Evolutionary conservation across 2,888 invertebrate species (phyloP).

Genomic region (Candidula unifasciata): DNA sequence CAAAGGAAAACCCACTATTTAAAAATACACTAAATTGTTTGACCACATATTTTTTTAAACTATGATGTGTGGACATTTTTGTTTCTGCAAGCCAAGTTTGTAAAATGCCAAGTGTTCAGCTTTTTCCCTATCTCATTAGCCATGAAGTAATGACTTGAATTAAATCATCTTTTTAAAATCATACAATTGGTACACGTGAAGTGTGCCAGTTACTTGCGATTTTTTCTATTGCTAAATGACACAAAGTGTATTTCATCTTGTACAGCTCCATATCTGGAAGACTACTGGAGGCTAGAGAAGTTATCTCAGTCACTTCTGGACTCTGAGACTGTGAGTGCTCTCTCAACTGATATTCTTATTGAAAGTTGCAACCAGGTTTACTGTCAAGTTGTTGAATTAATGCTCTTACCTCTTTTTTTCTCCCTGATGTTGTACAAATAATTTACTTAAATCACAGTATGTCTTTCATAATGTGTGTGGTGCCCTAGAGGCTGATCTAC

Average conservation of each 20-base stretch:
- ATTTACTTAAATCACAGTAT: no score
- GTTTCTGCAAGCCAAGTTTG: not conserved
- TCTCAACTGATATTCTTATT: not conserved
- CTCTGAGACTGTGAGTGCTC: slow-evolving; percentile 15
- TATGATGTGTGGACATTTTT: not conserved
- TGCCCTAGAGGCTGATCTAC: no score
- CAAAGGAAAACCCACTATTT: no score
- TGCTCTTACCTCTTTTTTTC: not conserved
- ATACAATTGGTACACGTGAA: no score
- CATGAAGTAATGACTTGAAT: not conserved
- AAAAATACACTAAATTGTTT: no score
- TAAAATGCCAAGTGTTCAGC: not conserved
- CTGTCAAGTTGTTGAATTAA: not conserved
- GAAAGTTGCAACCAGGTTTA: no score
- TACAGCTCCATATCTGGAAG: slow-evolving; percentile 64
- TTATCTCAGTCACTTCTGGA: slow-evolving; percentile 49
- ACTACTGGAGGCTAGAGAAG: slow-evolving; percentile 67
- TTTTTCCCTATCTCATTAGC: not conserved
- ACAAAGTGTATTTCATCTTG: not conserved
- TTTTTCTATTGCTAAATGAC: not conserved
- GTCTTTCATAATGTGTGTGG: no score
- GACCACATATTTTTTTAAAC: no score
- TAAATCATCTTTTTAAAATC: no score
- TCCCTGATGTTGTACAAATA: not conserved
- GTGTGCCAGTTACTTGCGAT: no score